A percentile compares a stretch with the other conserved stretches of the same genome.
Evolutionary conservation across 2,113 vertebrate genomes (phyloP).

Genomic region (Catharus minimus): DNA sequence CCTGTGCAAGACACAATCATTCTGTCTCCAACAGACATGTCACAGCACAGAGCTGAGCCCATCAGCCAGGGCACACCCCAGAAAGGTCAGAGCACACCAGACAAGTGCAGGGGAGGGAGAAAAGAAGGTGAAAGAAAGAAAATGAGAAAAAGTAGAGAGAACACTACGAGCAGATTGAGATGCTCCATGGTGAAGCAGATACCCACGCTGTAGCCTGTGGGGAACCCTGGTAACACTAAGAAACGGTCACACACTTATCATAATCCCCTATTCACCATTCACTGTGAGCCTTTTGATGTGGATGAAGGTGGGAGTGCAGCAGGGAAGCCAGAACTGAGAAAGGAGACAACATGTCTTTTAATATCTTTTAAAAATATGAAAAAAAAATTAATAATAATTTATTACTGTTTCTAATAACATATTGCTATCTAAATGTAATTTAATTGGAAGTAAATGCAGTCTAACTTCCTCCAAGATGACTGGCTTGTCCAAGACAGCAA

Average conservation of each 20-base stretch:
- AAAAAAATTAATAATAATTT: too few relatives aligned
- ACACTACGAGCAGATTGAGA: rapidly evolving
- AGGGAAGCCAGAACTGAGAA: neutral
- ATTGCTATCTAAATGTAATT: neutral
- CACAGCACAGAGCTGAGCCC: neutral
- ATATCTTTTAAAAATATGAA: neutral
- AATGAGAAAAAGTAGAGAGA: neutral
- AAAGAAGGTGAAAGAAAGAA: neutral
- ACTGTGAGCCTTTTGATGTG: neutral
- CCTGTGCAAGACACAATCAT: neutral
- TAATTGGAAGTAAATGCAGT: neutral
- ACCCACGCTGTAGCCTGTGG: neutral
- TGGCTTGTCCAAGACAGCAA: neutral
- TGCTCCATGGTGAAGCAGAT: neutral
- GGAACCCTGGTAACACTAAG: neutral
- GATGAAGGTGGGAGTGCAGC: neutral
- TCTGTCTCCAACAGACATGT: neutral
- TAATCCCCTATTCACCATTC: neutral
- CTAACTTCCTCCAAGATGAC: neutral
- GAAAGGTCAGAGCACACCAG: neutral
- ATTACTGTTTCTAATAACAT: neutral
- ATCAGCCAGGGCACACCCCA: neutral
- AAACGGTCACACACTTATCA: rapidly evolving
- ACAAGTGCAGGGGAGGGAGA: neutral
- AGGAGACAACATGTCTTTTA: rapidly evolving